Evolutionary conservation across 1,140 invertebrate genomes (phyloP), one percentile per base, ranked within the genome.

Genomic region (Melipona quadrifasciata): DNA sequence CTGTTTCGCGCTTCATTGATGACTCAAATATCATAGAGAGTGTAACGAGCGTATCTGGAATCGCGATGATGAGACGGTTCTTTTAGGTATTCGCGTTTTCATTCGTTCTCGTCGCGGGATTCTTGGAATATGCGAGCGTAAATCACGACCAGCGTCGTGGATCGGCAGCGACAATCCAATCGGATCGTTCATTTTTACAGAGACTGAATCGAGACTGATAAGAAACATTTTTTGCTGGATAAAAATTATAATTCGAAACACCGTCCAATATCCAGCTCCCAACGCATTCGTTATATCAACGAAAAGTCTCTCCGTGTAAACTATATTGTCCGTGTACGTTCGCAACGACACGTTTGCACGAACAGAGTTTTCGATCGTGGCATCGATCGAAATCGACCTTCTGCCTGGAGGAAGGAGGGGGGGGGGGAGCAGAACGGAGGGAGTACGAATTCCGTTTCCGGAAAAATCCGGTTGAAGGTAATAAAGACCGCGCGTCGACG

Each of bases 391-490:
- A 34, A 70, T 71, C 61, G 81, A 31, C 58, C 53, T 47, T 3
- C 5, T 3, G 4, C 8, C 16, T 2, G 19, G 17, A 57, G 2
- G 27, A 8, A 65, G 27, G 2, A 68, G 34, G 21, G 11, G 16
- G 21, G 1, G 19, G 27, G 6, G 17, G 6, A n/a, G 64, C n/a
- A 6, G 6, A 2, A 10, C 10, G 10, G 21, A 24, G 19, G 58
- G 65, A 34, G 5, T 51, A 39, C 70, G 78, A 80, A 73, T 73
- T 74, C 34, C 51, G 80, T 89, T 58, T 75, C 51, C 82, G 82
- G 76, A 51, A 90, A 90, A 79, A 79, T 53, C 71, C 61, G 74
- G 55, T 67, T 53, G 76, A 82, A 88, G 90, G 82, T 82, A 88
- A 88, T 86, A 88, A 84, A 83, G 78, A 67, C 74, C 27, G 82